Percentiles rank a stretch among this genome's conserved stretches.
Evolutionary conservation across 2,888 invertebrate genomes (phyloP).

Genomic region (Galerucella nymphaeae): DNA sequence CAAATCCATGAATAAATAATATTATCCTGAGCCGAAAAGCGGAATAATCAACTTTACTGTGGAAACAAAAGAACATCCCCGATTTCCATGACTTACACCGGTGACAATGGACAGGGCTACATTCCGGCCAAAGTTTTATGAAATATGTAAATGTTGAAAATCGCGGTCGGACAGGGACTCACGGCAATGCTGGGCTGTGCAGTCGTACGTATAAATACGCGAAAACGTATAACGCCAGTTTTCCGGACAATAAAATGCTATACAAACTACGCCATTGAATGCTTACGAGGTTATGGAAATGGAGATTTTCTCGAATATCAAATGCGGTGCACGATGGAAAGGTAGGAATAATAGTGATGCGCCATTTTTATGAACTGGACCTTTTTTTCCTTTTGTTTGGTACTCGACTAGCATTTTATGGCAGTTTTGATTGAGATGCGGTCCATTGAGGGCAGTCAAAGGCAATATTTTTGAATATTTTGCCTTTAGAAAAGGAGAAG

Average conservation of each 20-base stretch:
- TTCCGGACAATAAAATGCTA: constrained; percentile 62
- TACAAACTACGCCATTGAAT: constrained; percentile 60
- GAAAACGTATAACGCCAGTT: constrained; percentile 60
- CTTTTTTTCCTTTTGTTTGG: constrained; percentile 23
- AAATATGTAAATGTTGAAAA: constrained; percentile 63
- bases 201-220: constrained; percentile 57
- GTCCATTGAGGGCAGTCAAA: constrained; percentile 17
- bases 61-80: constrained; percentile 34
- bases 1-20: not conserved
- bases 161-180: constrained; percentile 54
- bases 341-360: constrained; percentile 31
- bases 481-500: constrained; percentile 1
- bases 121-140: constrained; percentile 60
- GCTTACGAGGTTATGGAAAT: constrained; percentile 62
- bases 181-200: constrained; percentile 45
- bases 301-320: constrained; percentile 42
- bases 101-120: constrained; percentile 51
- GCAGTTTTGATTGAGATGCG: constrained; percentile 26
- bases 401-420: constrained; percentile 20
- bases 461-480: constrained; percentile 21
- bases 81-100: constrained; percentile 35
- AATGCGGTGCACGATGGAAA: constrained; percentile 19
- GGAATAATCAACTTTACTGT: not conserved
- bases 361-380: constrained; percentile 25
- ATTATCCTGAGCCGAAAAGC: not conserved